Base-by-base conservation (phyloP, 2,888 invertebrate species). In the Hypomecis atomaria region DNA sequence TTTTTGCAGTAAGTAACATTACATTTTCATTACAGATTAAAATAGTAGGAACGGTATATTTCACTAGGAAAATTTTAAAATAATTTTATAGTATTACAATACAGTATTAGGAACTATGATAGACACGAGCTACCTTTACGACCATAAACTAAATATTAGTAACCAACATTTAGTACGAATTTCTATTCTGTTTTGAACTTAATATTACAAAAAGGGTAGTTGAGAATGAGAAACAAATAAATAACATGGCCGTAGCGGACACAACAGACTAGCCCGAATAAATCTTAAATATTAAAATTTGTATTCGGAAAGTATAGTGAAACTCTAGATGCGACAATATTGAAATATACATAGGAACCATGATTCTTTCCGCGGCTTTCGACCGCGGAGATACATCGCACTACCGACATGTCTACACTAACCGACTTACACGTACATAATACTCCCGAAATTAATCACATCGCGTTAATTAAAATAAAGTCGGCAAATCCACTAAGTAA, bases 311-410 rank as follows among this genome's bases (percentile, higher is more conserved):
- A 92, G 91, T 91, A 92, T 90, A 91, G 89, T 90, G 91, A 92
- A 92, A 92, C 91, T 91, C 90, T 92, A 92, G 90, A 92, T 90
- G 92, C 92, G 90, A 89, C 90, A 91, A 92, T 92, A 92, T 92
- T 93, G 93, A 93, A 92, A 93, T 93, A 91, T 93, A 93, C 92
- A 93, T 93, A 93, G 93, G 93, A 93, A 93, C 93, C 93, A 93
- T 93, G 92, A 92, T 92, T 91, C 89, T 83, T 87, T 85, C 91
- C 92, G 91, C 90, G 90, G 78, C 85, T 78, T 71, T 76, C 82
- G 85, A 81, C 90, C 90, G 88, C 90, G 92, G 90, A 89, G 88
- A 87, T 88, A 89, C 89, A 85, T 88, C 91, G 89, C 86, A 85
- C 88, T 90, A 90, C 88, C 89, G 86, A 89, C 86, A 79, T 82